A percentile compares a stretch with the other conserved stretches of the same genome.
Evolutionary conservation across 1,140 invertebrate species (phyloP).

Genomic region (Zaprionus vittiger): DNA sequence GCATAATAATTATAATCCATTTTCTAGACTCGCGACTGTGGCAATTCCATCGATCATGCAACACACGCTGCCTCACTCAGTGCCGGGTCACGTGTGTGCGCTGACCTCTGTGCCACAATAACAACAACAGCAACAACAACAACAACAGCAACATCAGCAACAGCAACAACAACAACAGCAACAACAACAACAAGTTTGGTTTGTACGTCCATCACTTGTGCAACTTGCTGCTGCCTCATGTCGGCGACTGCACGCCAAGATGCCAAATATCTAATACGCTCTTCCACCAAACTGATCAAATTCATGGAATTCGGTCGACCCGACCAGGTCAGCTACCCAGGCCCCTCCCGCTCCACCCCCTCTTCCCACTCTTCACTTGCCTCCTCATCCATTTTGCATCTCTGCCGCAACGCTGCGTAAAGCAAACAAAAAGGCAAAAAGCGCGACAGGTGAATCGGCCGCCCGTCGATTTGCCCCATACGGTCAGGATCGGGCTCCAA

Average conservation of each 20-base stretch:
- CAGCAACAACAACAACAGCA: slow-evolving; percentile 27
- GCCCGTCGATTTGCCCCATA: slow-evolving; percentile 78
- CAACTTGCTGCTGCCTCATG: slow-evolving; percentile 30
- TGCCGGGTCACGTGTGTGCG: slow-evolving; percentile 73
- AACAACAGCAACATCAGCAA: slow-evolving; percentile 20
- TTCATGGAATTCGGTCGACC: slow-evolving; percentile 74
- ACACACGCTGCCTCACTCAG: slow-evolving; percentile 10
- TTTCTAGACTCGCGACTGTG: slow-evolving; percentile 50
- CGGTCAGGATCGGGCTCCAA: slow-evolving; percentile 37
- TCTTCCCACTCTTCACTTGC: slow-evolving; percentile 9
- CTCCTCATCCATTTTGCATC: slow-evolving; percentile 50
- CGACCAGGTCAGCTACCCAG: slow-evolving; percentile 46
- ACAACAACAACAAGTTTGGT: slow-evolving; percentile 14
- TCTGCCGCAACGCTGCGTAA: slow-evolving; percentile 53
- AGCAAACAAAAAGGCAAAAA: slow-evolving; percentile 79
- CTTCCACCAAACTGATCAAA: slow-evolving; percentile 76
- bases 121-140: slow-evolving; percentile 23
- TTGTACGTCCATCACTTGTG: too few relatives aligned
- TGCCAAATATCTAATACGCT: slow-evolving; percentile 79
- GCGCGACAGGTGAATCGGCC: slow-evolving; percentile 78
- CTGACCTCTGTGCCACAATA: slow-evolving; percentile 61
- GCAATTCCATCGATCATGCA: slow-evolving; percentile 79
- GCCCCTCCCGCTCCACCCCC: neutral
- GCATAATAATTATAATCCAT: slow-evolving; percentile 83
- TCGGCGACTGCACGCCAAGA: slow-evolving; percentile 59